phyloP scores from a whole-genome alignment of 2,888 invertebrate species.

The Cheilosia urbana region DNA sequence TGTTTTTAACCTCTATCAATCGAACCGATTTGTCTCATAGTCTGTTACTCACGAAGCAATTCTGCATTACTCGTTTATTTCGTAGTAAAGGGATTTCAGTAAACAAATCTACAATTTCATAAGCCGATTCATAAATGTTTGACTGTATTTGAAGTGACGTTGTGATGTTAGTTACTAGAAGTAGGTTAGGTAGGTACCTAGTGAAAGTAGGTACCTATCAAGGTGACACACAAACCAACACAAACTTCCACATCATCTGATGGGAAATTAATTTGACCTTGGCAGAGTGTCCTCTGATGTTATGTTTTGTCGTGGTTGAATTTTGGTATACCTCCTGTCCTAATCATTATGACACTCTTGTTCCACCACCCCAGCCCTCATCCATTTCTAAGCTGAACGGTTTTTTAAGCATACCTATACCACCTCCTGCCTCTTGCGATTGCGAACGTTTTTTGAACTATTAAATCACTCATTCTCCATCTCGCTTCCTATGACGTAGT shows the following conservation, averaged over 20 bases:
- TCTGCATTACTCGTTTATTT: neutral
- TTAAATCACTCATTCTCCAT: slow-evolving; percentile 27
- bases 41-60: no score
- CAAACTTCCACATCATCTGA: slow-evolving; percentile 16
- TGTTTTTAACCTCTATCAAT: no score
- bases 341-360: neutral
- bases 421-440: no score
- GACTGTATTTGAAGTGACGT: slow-evolving; percentile 18
- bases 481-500: slow-evolving; percentile 48
- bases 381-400: neutral
- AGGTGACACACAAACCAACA: slow-evolving; percentile 38
- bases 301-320: slow-evolving; percentile 21
- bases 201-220: slow-evolving; percentile 62
- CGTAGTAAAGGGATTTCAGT: neutral
- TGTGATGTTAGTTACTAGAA: neutral
- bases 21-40: no score
- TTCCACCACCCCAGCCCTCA: neutral
- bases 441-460: slow-evolving; percentile 33
- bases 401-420: slow-evolving; percentile 20
- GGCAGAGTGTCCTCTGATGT: slow-evolving; percentile 57
- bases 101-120: slow-evolving; percentile 20
- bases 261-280: slow-evolving; percentile 68
- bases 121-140: neutral
- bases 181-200: slow-evolving; percentile 4
- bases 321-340: slow-evolving; percentile 14